Percentiles rank a stretch among this genome's conserved stretches.
These are phyloP conservation scores for Salvator merianae DNA, from an alignment of 2,113 vertebrate species.

Conservation along the genomic window DNA sequence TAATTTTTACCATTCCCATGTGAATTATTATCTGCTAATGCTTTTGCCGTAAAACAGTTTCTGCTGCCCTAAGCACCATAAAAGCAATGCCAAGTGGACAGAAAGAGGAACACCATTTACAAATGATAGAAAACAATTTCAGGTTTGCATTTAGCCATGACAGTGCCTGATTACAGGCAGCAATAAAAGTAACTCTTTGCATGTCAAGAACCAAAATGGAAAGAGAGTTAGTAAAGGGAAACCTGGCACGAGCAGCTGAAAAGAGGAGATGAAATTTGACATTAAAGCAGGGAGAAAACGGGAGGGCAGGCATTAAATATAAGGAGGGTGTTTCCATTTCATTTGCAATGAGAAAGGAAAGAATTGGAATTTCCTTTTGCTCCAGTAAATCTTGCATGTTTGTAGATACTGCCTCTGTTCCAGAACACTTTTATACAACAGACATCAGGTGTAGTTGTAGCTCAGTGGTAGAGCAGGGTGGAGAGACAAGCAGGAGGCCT, in stretches of 20 bases:
- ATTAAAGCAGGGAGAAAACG: too few relatives aligned
- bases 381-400: too few relatives aligned
- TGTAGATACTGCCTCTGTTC: too few relatives aligned
- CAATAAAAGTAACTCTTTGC: not conserved
- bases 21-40: constrained; percentile 11
- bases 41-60: not conserved
- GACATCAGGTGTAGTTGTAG: too few relatives aligned
- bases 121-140: not conserved
- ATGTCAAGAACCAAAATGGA: not conserved
- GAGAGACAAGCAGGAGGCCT: too few relatives aligned
- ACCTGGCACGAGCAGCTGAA: not conserved
- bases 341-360: too few relatives aligned
- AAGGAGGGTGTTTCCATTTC: too few relatives aligned
- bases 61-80: constrained; percentile 1
- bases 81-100: not conserved
- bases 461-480: too few relatives aligned
- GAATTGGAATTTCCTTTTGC: too few relatives aligned
- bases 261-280: not conserved
- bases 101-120: not conserved
- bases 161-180: fast-evolving
- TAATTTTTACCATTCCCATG: constrained; percentile 6
- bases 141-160: not conserved
- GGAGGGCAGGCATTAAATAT: too few relatives aligned
- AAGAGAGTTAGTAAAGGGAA: not conserved
- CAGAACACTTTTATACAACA: too few relatives aligned